Evolutionary conservation across 2,888 invertebrate species (phyloP).

Genomic region (Pterobdella sp.): DNA sequence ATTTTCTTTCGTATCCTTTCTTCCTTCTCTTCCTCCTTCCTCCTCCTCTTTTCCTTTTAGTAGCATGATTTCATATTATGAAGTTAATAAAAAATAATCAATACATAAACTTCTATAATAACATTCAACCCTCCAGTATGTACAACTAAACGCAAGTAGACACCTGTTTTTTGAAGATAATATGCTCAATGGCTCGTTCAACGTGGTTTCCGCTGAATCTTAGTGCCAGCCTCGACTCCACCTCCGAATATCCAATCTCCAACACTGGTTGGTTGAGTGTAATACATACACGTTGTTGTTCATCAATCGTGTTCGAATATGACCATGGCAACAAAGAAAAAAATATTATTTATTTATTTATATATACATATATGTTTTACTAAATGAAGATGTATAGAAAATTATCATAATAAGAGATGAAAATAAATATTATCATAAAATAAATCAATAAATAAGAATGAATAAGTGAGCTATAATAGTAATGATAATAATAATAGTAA

Average conservation of each 20-base stretch:
- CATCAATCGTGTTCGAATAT: no score
- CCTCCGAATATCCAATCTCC: constrained; percentile 62
- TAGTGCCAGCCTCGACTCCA: constrained; percentile 66
- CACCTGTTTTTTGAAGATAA: constrained; percentile 54
- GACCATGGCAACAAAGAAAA: no score
- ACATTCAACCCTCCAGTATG: no score
- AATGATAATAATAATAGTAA: constrained; percentile 17
- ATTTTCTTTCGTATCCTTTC: constrained; percentile 30
- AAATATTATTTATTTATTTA: not conserved
- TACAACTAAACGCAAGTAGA: constrained; percentile 31
- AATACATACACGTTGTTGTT: not conserved
- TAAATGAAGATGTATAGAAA: no score
- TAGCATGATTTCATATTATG: not conserved
- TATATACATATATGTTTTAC: no score
- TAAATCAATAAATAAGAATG: no score
- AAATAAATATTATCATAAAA: no score
- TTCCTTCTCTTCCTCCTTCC: constrained; percentile 31
- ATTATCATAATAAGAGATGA: no score
- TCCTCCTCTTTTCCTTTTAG: constrained; percentile 33
- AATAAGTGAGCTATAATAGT: constrained; percentile 5
- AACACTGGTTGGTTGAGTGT: constrained; percentile 50
- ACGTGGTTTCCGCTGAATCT: constrained; percentile 59
- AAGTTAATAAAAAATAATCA: not conserved
- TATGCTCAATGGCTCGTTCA: constrained; percentile 61
- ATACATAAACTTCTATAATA: not conserved